phyloP scores from a whole-genome alignment of 2,888 invertebrate genomes.

The Caenorhabditis sp. region DNA sequence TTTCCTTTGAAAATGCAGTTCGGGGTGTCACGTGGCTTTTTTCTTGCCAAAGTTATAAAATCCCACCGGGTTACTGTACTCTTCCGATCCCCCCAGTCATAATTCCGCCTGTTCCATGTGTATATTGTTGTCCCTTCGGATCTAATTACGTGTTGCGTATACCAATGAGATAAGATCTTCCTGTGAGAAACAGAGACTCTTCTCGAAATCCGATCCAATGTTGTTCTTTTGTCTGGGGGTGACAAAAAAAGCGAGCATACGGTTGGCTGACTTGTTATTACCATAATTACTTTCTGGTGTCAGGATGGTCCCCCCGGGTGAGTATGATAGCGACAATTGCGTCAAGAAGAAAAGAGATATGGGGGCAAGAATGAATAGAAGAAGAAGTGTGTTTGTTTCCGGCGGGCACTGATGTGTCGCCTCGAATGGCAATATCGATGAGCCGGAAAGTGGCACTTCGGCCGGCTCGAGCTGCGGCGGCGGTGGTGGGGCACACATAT shows the following conservation, averaged over 20 bases:
- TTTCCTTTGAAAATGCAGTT: too few relatives aligned
- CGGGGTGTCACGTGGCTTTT: too few relatives aligned
- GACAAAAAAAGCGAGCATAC: conserved; percentile 11
- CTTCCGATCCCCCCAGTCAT: background rate
- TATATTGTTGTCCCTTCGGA: background rate
- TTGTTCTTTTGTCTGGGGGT: conserved; percentile 5
- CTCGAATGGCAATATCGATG: conserved; percentile 24
- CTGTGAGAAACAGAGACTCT: too few relatives aligned
- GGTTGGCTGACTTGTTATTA: conserved; percentile 1
- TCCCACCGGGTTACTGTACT: too few relatives aligned
- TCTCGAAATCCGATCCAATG: conserved; percentile 9
- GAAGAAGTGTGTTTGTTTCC: conserved; percentile 30
- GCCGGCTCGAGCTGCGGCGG: too few relatives aligned
- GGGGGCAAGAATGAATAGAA: too few relatives aligned
- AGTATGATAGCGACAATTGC: background rate
- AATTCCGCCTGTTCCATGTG: background rate
- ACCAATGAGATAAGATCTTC: conserved; percentile 19
- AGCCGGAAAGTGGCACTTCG: conserved; percentile 29
- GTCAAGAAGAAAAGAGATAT: background rate
- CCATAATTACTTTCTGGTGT: background rate
- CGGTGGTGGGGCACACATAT: background rate
- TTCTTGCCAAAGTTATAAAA: too few relatives aligned
- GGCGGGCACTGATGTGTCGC: background rate
- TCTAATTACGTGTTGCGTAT: conserved; percentile 22
- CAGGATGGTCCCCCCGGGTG: background rate